These are phyloP conservation scores for Ophioninae sp. DNA, from an alignment of 2,888 invertebrate species.

Conservation along the genomic window DNA sequence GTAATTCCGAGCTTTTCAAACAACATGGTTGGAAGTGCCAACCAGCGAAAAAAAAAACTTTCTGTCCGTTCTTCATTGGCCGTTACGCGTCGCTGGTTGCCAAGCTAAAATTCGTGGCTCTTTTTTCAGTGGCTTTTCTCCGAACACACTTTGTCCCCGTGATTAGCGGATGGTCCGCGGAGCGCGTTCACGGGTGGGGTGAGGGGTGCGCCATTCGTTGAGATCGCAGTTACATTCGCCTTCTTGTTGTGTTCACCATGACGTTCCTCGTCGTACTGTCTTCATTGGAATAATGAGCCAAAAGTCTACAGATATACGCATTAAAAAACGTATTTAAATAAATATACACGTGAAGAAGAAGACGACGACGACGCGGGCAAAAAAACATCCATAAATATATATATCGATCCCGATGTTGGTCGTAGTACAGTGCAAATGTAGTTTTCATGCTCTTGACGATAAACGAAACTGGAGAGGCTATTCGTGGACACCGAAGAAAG, in stretches of 20 bases:
- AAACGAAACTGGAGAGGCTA: conserved; percentile 82
- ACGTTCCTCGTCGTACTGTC: conserved; percentile 76
- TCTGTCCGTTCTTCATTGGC: conserved; percentile 17
- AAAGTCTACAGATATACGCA: neutral
- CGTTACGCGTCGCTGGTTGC: conserved; percentile 53
- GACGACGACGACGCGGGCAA: conserved; percentile 10
- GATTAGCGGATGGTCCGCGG: neutral
- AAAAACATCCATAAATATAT: conserved; percentile 47
- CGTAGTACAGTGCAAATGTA: conserved; percentile 82
- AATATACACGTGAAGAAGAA: conserved; percentile 13
- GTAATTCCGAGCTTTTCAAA: no score
- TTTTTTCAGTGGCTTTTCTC: neutral
- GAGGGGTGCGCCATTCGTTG: neutral
- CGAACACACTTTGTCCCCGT: conserved; percentile 8
- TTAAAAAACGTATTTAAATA: conserved; percentile 19
- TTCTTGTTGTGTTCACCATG: conserved; percentile 76
- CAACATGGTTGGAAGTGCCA: no score
- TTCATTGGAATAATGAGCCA: conserved; percentile 25
- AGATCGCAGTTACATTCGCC: conserved; percentile 30
- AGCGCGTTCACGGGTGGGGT: neutral
- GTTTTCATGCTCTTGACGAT: conserved; percentile 81
- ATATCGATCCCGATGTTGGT: conserved; percentile 82
- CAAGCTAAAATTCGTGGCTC: conserved; percentile 21
- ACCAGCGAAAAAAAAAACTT: neutral
- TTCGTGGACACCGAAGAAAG: conserved; percentile 92